A percentile compares a stretch with the other conserved stretches of the same genome.
phyloP scores from a whole-genome alignment of 2,113 vertebrate genomes.

The Rattus rattus region DNA sequence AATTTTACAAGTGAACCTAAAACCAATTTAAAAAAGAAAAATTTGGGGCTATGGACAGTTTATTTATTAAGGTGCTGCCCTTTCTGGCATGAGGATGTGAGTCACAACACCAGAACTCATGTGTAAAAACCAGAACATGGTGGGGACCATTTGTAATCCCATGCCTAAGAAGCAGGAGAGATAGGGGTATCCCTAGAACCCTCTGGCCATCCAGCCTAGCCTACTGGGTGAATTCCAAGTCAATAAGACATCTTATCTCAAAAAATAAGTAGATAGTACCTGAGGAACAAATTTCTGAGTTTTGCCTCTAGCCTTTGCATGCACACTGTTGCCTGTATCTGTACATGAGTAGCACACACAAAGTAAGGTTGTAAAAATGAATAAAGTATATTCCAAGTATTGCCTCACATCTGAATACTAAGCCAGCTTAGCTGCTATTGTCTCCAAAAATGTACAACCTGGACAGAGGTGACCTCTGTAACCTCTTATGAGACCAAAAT shows the following conservation, averaged over 20 bases:
- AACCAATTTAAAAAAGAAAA: not conserved
- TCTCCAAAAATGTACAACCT: not conserved
- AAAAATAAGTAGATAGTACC: not conserved
- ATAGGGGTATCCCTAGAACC: not conserved
- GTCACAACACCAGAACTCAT: not conserved
- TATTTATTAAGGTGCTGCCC: no score
- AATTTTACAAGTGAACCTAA: not conserved
- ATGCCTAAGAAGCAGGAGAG: no score
- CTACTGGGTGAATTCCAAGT: not conserved
- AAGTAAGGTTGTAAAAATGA: not conserved
- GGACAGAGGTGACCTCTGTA: not conserved
- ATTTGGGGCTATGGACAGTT: not conserved
- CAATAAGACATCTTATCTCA: not conserved
- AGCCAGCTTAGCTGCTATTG: not conserved
- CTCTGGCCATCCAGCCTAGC: not conserved
- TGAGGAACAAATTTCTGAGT: not conserved
- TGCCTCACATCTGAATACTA: not conserved
- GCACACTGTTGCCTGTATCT: not conserved
- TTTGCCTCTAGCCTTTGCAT: not conserved
- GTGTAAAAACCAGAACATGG: not conserved
- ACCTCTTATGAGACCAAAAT: conserved; percentile 3
- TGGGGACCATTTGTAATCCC: no score
- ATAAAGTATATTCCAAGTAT: not conserved
- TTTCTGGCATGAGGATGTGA: no score
- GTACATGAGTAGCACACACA: not conserved